Evolutionary conservation across 2,888 invertebrate species (phyloP).

Genomic region (Dynastes maya): DNA sequence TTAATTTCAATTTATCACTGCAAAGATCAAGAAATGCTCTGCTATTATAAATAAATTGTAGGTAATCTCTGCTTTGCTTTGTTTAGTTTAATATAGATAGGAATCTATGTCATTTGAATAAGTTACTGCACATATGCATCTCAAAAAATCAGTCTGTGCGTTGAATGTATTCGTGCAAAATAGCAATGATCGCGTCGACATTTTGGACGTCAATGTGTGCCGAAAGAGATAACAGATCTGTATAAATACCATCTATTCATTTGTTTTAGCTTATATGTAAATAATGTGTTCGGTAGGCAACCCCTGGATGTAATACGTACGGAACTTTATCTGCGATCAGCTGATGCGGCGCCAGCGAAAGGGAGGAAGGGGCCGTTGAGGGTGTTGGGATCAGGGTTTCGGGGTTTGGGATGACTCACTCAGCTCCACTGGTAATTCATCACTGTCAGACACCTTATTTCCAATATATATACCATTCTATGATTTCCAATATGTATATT

Average conservation of each 20-base stretch:
- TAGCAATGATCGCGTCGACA: slow-evolving; percentile 21
- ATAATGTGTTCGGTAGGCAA: slow-evolving; percentile 52
- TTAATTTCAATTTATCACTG: no score
- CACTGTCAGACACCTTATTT: slow-evolving; percentile 70
- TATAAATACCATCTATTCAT: slow-evolving; percentile 50
- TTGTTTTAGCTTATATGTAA: slow-evolving; percentile 54
- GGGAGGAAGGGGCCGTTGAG: slow-evolving; percentile 51
- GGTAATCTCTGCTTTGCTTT: no score
- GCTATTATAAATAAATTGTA: no score
- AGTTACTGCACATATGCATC: no score
- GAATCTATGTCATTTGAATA: no score
- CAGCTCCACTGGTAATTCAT: slow-evolving; percentile 67
- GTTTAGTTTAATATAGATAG: no score
- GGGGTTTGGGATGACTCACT: slow-evolving; percentile 67
- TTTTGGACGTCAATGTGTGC: slow-evolving; percentile 30
- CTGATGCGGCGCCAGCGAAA: slow-evolving; percentile 61
- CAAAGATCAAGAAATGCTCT: no score
- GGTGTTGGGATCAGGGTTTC: slow-evolving; percentile 52
- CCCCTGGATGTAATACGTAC: slow-evolving; percentile 50
- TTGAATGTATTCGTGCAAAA: background rate
- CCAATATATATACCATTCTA: slow-evolving; percentile 68
- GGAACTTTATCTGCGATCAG: slow-evolving; percentile 62
- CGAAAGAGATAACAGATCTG: slow-evolving; percentile 47
- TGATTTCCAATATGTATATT: slow-evolving; percentile 70
- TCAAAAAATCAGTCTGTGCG: no score